Evolutionary conservation across 35 echinoderm and acorn worm species (phyloP).

Genomic region (Heliocidaris tuberculata): DNA sequence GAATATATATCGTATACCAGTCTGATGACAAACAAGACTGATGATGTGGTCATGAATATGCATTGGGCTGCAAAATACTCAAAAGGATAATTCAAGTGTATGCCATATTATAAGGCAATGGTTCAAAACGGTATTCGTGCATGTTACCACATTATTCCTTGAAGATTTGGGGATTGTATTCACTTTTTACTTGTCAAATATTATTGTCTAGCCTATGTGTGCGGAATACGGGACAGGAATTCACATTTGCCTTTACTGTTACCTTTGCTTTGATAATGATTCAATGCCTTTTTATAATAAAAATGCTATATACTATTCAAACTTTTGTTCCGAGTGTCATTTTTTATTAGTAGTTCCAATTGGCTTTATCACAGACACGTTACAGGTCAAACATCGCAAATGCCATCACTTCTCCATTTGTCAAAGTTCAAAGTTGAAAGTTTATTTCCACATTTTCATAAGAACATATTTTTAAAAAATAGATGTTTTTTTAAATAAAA

Average conservation of each 20-base stretch:
- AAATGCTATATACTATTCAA: not conserved
- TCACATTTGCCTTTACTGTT: not conserved
- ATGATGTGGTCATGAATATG: not conserved
- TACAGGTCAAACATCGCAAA: not conserved
- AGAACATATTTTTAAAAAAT: too few relatives aligned
- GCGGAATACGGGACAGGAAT: not conserved
- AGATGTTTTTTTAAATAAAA: too few relatives aligned
- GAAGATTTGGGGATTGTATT: not conserved
- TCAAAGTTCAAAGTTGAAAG: too few relatives aligned
- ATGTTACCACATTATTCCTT: not conserved
- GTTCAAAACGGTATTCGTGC: not conserved
- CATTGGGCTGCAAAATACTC: not conserved
- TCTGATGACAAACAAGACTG: not conserved
- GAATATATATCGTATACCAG: not conserved
- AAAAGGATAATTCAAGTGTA: not conserved
- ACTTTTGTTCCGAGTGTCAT: not conserved
- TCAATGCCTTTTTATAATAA: not conserved
- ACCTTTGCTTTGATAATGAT: not conserved
- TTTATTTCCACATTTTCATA: too few relatives aligned
- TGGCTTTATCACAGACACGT: not conserved
- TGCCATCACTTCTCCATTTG: not conserved
- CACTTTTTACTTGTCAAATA: not conserved
- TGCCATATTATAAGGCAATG: not conserved
- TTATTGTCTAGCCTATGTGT: not conserved
- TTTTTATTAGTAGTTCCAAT: not conserved